Evolutionary conservation across 2,888 invertebrate genomes (phyloP).

Genomic region (Koerneria pararmatus): DNA sequence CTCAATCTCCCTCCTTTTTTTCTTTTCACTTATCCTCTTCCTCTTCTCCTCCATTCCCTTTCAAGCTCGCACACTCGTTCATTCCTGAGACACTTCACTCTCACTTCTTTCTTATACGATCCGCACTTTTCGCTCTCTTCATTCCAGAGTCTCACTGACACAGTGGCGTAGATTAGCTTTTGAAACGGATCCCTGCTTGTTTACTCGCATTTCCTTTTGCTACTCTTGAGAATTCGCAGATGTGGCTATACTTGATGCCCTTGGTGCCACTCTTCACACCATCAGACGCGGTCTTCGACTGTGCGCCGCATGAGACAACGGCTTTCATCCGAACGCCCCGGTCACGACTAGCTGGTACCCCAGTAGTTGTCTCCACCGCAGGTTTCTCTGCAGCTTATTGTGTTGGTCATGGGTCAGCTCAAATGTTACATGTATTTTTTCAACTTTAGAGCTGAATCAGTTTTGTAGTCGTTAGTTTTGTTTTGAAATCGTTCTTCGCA

Average conservation of each 20-base stretch:
- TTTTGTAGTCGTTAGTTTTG: background rate
- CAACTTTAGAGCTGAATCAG: background rate
- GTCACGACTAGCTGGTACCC: slow-evolving; percentile 58
- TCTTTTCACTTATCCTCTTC: background rate
- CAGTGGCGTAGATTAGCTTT: background rate
- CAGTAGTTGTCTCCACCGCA: slow-evolving; percentile 59
- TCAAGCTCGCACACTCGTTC: background rate
- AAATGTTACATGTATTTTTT: background rate
- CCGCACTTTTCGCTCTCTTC: slow-evolving; percentile 5
- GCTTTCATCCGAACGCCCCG: slow-evolving; percentile 57
- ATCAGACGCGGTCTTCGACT: slow-evolving; percentile 39
- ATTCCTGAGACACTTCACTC: background rate
- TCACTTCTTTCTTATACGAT: slow-evolving; percentile 6
- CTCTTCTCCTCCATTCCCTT: background rate
- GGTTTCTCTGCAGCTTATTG: no score
- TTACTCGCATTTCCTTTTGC: background rate
- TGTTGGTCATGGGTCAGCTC: no score
- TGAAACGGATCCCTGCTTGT: background rate
- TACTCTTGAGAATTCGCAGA: slow-evolving; percentile 58
- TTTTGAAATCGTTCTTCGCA: background rate
- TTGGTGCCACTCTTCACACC: background rate
- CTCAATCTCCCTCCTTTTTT: slow-evolving; percentile 2
- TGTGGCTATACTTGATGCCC: slow-evolving; percentile 64
- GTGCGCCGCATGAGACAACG: slow-evolving; percentile 51
- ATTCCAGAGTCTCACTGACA: background rate